Conservation (phyloP, 2,797 vertebrate species). For the Morelia viridis region DNA sequence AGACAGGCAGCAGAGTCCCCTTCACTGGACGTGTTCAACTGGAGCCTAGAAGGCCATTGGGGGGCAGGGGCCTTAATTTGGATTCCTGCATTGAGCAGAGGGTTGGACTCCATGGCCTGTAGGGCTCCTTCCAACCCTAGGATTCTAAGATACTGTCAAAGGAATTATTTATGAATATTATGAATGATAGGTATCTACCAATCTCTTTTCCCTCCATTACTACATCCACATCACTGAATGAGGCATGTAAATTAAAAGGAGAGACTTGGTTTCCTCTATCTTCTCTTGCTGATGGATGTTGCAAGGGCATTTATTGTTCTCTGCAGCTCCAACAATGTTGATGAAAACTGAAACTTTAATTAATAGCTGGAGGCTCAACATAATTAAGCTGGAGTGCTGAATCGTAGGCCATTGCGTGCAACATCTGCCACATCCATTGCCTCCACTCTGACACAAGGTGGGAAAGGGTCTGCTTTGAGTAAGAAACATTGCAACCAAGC, state of each 20-base stretch:
- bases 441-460: no score
- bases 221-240: not conserved
- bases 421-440: no score
- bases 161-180: not conserved
- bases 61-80: not conserved
- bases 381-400: not conserved
- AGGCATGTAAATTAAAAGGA: not conserved
- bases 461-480: not conserved
- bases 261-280: not conserved
- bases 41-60: not conserved
- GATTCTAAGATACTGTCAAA: not conserved
- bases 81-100: not conserved
- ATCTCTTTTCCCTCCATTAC: not conserved
- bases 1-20: not conserved
- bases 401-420: not conserved
- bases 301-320: not conserved
- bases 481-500: not conserved
- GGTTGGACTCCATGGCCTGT: not conserved
- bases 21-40: not conserved
- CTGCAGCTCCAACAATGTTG: not conserved
- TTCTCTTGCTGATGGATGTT: not conserved
- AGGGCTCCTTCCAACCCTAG: not conserved
- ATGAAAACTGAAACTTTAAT: constrained; percentile 1
- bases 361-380: not conserved
- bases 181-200: not conserved